Evolutionary conservation across 2,113 vertebrate genomes (phyloP).

Genomic region (Gobio gobio): DNA sequence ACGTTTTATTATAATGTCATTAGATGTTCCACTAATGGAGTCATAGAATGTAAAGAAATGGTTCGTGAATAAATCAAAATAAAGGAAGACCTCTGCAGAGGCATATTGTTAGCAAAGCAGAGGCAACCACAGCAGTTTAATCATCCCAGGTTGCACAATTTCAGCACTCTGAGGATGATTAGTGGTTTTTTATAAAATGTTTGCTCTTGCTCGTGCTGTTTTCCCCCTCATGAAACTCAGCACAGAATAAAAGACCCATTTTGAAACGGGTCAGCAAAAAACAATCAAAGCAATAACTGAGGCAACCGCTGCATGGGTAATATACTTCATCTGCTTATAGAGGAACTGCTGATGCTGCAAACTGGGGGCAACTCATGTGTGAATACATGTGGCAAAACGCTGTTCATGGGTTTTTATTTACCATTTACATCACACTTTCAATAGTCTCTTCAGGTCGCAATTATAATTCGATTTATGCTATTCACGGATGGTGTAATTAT

Average conservation of each 20-base stretch:
- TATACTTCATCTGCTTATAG: conserved; percentile 31
- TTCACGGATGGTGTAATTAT: neutral
- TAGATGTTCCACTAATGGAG: conserved; percentile 35
- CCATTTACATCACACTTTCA: conserved; percentile 18
- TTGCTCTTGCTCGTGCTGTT: neutral
- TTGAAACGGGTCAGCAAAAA: conserved; percentile 34
- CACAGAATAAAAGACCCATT: conserved; percentile 17
- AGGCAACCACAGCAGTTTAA: conserved; percentile 36
- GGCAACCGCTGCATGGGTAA: conserved; percentile 20
- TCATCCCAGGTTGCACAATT: conserved; percentile 25
- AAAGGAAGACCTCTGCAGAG: conserved; percentile 24
- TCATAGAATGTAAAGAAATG: conserved; percentile 1
- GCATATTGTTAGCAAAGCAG: conserved; percentile 21
- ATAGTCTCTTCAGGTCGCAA: neutral
- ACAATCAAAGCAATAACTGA: conserved; percentile 41
- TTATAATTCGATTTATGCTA: neutral
- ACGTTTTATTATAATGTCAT: conserved; percentile 8
- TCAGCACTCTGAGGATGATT: conserved; percentile 33
- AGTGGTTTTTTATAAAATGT: conserved; percentile 40
- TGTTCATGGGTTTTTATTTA: conserved; percentile 30
- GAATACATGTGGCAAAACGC: conserved; percentile 17
- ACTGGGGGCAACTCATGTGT: neutral
- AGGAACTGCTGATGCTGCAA: conserved; percentile 2
- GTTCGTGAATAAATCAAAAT: conserved; percentile 10
- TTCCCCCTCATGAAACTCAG: conserved; percentile 18